A percentile compares a stretch with the other conserved stretches of the same genome.
These are phyloP conservation scores for Phalera bucephala DNA, from an alignment of 2,888 invertebrate genomes.

Conservation along the genomic window DNA sequence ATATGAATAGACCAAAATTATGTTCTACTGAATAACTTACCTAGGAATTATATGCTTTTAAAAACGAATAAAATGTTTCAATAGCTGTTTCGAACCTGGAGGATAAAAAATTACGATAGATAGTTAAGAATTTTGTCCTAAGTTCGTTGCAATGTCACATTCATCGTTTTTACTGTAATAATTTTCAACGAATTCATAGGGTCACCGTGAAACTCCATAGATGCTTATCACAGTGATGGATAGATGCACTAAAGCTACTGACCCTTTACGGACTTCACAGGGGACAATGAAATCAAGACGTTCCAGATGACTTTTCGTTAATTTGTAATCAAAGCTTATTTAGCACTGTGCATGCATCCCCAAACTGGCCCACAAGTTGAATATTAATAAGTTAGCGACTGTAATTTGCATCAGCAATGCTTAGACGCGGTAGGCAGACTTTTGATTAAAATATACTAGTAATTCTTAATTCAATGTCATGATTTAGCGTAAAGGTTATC, in stretches of 20 bases:
- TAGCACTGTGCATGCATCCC: slow-evolving; percentile 5
- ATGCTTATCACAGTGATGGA: slow-evolving; percentile 16
- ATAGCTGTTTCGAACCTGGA: no score
- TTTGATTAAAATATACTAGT: slow-evolving; percentile 10
- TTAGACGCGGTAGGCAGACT: slow-evolving; percentile 3
- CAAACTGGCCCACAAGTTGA: slow-evolving; percentile 5
- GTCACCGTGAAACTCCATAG: slow-evolving; percentile 11
- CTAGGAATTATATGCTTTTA: no score
- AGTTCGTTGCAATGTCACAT: no score
- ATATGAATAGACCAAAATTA: no score
- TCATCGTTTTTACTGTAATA: no score
- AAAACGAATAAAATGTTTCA: no score
- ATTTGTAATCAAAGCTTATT: slow-evolving; percentile 6
- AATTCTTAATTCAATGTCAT: slow-evolving; percentile 9
- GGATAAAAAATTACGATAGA: no score
- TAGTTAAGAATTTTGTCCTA: neutral
- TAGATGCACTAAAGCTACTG: slow-evolving; percentile 2
- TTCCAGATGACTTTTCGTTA: slow-evolving; percentile 9
- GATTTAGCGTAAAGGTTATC: neutral
- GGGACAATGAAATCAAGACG: slow-evolving; percentile 1
- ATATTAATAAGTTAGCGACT: slow-evolving; percentile 7
- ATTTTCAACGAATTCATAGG: slow-evolving; percentile 3
- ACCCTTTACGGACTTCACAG: slow-evolving; percentile 10
- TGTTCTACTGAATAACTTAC: no score
- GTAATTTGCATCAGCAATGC: slow-evolving; percentile 8